Evolutionary conservation across 2,888 invertebrate species (phyloP).

Genomic region (Taenaris catops): DNA sequence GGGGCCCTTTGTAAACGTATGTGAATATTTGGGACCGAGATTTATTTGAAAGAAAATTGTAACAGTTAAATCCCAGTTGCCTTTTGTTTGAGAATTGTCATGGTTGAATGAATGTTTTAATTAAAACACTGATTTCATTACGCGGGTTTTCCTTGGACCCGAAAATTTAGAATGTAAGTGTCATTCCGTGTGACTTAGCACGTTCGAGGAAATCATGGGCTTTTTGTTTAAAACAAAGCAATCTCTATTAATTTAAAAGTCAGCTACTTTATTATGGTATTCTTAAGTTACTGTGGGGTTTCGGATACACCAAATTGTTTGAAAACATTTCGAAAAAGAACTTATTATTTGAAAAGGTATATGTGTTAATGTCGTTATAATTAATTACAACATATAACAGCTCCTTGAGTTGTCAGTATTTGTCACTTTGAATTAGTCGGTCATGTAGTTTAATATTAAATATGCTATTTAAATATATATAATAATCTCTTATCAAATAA

Average conservation of each 20-base stretch:
- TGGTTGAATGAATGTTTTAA: constrained; percentile 21
- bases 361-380: no score
- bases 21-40: constrained; percentile 11
- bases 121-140: constrained; percentile 22
- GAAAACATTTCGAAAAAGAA: no score
- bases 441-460: no score
- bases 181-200: constrained; percentile 15
- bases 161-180: constrained; percentile 12
- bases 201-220: constrained; percentile 8
- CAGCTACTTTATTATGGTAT: background rate
- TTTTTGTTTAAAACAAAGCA: constrained; percentile 1
- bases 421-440: no score
- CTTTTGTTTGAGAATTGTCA: constrained; percentile 15
- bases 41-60: constrained; percentile 21
- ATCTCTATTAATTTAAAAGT: no score
- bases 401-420: no score
- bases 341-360: no score
- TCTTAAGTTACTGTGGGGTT: no score
- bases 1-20: constrained; percentile 10
- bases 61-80: constrained; percentile 11
- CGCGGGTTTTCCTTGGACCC: constrained; percentile 10
- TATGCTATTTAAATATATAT: no score
- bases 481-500: no score
- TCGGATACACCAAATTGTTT: no score
- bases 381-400: no score